Evolutionary conservation across 1,140 invertebrate species (phyloP), one percentile per base, ranked within the genome.

Genomic region (Pachypeltis micranthus): DNA sequence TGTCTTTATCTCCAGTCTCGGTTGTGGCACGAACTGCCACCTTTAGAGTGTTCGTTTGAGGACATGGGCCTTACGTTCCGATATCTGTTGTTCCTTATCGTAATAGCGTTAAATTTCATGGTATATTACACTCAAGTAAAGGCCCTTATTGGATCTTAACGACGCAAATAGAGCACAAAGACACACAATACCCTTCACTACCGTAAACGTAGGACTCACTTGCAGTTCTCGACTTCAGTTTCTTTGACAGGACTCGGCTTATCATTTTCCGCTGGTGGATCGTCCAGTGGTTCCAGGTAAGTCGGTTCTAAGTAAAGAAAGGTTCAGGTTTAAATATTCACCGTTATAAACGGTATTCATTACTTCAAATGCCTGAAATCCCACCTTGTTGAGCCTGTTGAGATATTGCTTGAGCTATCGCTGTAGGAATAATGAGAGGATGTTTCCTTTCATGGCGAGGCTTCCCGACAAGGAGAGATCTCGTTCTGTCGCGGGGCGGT

Each of bases 381-480:
- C 21, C 21, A 59, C 28, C 28, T 14, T 44, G 51, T 29, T 64
- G 57, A 1, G 63, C 47, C 26, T 63, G 56, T 63, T 65, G 84
- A 58, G 81, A 82, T 0, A 85, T 67, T 0, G 82, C 83, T 19
- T 81, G 74, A 28, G 82, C 81, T 0, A 84, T 70, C 1, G 79
- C 82, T 34, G 79, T 80, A 16, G 88, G 87, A 67, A 91, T 87
- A 39, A 92, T 84, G n/a, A 94, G 73, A 0, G 91, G 91, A 80
- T 93, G 87, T 72, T 91, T 93, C 47, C 91, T 77, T 60, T 90
- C 86, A 73, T 91, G 91, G 28, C 90, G 75, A 1, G 88, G 85
- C 67, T 87, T 81, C 44, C 76, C 78, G 61, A 81, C 80, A 4
- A 81, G 80, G 69, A 85, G 86, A 26, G 83, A 84, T 12, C 60